Evolutionary conservation across 1,140 invertebrate species (phyloP), one percentile per base, ranked within the genome.

Genomic region (Copidosoma floridanum): DNA sequence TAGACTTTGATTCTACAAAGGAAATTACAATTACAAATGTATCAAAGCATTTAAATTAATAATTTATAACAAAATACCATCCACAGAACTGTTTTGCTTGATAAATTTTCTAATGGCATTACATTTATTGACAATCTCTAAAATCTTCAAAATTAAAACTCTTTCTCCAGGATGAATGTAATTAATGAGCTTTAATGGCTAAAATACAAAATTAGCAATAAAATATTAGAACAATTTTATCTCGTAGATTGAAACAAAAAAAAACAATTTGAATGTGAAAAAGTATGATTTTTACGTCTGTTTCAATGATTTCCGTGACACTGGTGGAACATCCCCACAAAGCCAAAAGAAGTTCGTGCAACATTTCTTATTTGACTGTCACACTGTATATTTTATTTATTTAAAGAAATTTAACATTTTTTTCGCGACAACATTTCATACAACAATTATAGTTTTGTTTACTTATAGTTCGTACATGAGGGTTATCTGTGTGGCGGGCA

Each of bases 281-380:
- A n/a, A n/a, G n/a, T n/a, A n/a, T 26, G 41, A 48, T 32, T 60
- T 70, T 74, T 64, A 79, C 78, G 52, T 79, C 71, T 37, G 64
- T 62, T 27, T 79, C 70, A 27, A 79, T 66, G 29, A 80, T 76
- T 51, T 77, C 62, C 18, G 67, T 65, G 18, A 75, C 54, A 57
- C 70, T 75, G 0, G 78, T 79, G 1, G 77, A 71, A 54, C 76
- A 80, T 54, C 77, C 76, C 76, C 77, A 79, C 20, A 80, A 62
- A 18, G 78, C 71, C n/a, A 78, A 7, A 35, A 80, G 64, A 12
- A 79, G 68, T 63, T 80, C 78, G 41, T 80, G 78, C 43, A 80
- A 65, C 78, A 80, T 80, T 68, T 54, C 71, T 23, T 40, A 52
- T 26, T n/a, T n/a, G n/a, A n/a, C n/a, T n/a, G n/a, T n/a, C n/a